Base-by-base conservation (phyloP, 2,888 invertebrate genomes). In the Drosophila fulvimacula region DNA sequence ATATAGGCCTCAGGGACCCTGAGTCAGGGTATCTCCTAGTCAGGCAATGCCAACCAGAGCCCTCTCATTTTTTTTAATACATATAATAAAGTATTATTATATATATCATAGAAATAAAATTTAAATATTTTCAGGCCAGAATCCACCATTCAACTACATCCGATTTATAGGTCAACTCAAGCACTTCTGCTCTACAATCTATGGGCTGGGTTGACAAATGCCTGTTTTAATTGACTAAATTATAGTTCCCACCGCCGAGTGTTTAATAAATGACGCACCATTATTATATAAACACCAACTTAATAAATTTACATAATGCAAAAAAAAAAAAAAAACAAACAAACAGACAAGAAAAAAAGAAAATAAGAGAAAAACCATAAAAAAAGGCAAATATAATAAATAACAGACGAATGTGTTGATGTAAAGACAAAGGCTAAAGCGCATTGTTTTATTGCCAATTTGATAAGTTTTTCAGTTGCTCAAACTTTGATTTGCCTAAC, bases 381-480 rank as follows among this genome's bases (percentile, higher is more conserved):
- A 46, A 30, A 39, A 39, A 39, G 9, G 27, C 24, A 51, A 59
- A 52, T 17, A 13, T 30, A 72, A 68, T 64, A 56, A 73, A 62
- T 42, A 56, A 57, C 24, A 38, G 24, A 46, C 53, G 66, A 46
- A 55, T 70, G 42, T 48, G 30, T 59, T 59, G 48, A 27, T 24
- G 32, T 19, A 36, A 34, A 66, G 51, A 30, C 60, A 58, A 51
- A 56, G 51, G 41, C 51, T 5, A 44, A 69, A 62, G 53, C 34
- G 64, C 65, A 69, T 81, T 81, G 76, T 68, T 71, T 79, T 70
- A 72, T 70, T 71, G 69, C 61, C 63, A 76, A 63, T 69, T 79
- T 79, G 60, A 79, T 76, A 48, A 67, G 63, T 70, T 82, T 39
- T 39, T 66, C 69, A 68, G 68, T 66, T 62, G 39, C 49, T 27